Evolutionary conservation across 2,797 vertebrate genomes (phyloP), one percentile per base, ranked within the genome.

Genomic region (Halcyon smyrnensis): DNA sequence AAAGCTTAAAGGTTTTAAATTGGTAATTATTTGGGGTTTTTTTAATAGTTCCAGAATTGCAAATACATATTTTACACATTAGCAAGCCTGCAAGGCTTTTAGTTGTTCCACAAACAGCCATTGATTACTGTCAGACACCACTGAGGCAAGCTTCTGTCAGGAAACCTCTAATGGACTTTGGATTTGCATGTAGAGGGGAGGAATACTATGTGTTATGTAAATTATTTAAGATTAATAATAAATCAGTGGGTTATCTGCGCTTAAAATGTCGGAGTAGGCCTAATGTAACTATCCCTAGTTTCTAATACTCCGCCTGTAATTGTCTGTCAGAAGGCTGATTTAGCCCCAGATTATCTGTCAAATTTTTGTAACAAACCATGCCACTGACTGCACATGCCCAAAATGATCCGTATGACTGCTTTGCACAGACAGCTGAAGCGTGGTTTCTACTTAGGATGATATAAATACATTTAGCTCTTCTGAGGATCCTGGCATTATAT

Each of bases 371-470:
- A 54, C 30, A 56, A 67, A 28, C 12, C 6, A 5, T 64, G 34
- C 11, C 46, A 15, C 30, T 59, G 48, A 1, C 25, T 36, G 14
- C 10, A 19, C 0, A 0, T 67, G 57, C 45, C n/a, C 34, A 24
- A 27, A 48, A 27, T 25, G 12, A 16, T 46, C 30, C 5, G 4
- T 62, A 6, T 15, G 34, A 34, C 11, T 23, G 11, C 43, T 88
- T 54, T 71, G 54, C 37, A 23, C 10, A 11, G 34, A 60, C 17
- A 37, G 19, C 28, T 63, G 20, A 59, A 70, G 45, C 0, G 0
- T 82, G 14, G 2, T 60, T 70, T 53, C 51, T 30, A 6, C 18
- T 53, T 45, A 10, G 0, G 20, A 10, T 28, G 0, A 0, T 9
- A 9, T 13, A 46, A 65, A 65, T 39, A 53, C 19, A 14, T 41